Base-by-base conservation (phyloP, 2,888 invertebrate species). In the Idaea aversata region DNA sequence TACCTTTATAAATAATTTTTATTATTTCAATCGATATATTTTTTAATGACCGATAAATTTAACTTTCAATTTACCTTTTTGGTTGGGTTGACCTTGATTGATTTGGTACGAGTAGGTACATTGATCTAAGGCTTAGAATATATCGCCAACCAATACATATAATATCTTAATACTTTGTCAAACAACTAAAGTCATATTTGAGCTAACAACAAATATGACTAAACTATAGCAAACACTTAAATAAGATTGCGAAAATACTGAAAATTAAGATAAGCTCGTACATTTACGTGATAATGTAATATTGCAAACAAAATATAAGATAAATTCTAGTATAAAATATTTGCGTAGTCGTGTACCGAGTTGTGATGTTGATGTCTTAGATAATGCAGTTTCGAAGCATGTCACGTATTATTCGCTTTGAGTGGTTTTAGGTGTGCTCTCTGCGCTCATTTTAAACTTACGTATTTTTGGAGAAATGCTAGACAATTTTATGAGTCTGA, bases 261-360 rank as follows among this genome's bases (percentile, higher is more conserved):
- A 47, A 47, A 47, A 6, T 38, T 7, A 13, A 47, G 47, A 47
- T 47, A 47, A 36, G 47, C 47, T 47, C 10, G 47, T 47, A 47
- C 47, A 47, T 47, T 47, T 47, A 47, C 47, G 47, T 47, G 47
- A 47, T 47, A 47, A 47, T 47, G 47, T 47, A 47, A 47, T 47
- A 47, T 47, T 47, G 47, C 13, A 47, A 47, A 47, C 47, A 47
- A 13, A 47, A 10, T 47, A 10, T 47, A 47, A 59, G 65, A 69
- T 66, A 63, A 59, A 34, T 47, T 47, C 47, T 47, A 0, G 47
- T 47, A 47, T 47, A 34, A 61, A 36, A 35, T 61, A 15, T 38
- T 25, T 38, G 62, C 62, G 70, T 67, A 67, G 66, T 70, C 71
- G 70, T 72, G 74, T 72, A 74, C 71, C 74, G 66, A 74, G 69